Percentiles rank a stretch among this genome's conserved stretches.
Evolutionary conservation across 2,113 vertebrate genomes (phyloP).

Genomic region (Lycocorax pyrrhopterus): DNA sequence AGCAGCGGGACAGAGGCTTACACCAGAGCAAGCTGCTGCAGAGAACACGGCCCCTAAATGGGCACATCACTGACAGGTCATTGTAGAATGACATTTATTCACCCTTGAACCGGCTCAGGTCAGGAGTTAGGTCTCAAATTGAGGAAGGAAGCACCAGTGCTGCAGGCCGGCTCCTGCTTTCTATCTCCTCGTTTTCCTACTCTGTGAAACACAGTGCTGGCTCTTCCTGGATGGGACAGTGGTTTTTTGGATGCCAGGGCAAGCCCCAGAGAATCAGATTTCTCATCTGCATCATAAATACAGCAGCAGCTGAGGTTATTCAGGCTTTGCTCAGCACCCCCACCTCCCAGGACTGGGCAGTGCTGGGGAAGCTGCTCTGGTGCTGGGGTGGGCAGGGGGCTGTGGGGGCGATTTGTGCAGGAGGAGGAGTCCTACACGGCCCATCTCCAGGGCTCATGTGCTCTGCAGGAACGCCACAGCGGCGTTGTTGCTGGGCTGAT

Average conservation of each 20-base stretch:
- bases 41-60: background rate
- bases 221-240: background rate
- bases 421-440: rapidly evolving
- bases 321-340: background rate
- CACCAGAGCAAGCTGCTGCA: background rate
- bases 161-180: background rate
- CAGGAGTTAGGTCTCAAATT: background rate
- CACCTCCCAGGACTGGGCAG: background rate
- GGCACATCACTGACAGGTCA: background rate
- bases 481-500: background rate
- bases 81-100: background rate
- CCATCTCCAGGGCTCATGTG: rapidly evolving
- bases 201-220: background rate
- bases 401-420: background rate
- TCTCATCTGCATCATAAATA: background rate
- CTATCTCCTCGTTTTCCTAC: background rate
- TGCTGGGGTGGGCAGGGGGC: background rate
- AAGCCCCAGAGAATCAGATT: background rate
- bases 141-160: background rate
- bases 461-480: background rate
- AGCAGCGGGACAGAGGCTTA: background rate
- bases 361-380: background rate
- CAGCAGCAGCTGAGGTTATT: background rate
- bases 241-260: background rate
- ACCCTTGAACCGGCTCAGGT: background rate